phyloP scores from a whole-genome alignment of 1,140 invertebrate genomes.

The Cyphomyrmex costatus region DNA sequence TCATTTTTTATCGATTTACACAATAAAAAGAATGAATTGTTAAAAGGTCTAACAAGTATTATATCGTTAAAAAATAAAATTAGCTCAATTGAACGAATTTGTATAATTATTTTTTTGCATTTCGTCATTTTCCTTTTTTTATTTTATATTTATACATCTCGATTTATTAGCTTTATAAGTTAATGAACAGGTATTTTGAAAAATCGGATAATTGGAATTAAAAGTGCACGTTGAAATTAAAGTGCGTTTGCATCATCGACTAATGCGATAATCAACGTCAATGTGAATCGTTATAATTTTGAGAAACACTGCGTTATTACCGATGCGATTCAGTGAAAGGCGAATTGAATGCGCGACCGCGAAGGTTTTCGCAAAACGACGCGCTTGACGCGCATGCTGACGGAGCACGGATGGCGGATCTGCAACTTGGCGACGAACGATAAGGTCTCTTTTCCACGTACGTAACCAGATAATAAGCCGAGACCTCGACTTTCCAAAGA shows the following conservation, averaged over 20 bases:
- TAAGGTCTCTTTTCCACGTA: conserved; percentile 69
- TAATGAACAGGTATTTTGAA: background rate
- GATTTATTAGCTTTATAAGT: background rate
- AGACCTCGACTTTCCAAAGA: conserved; percentile 76
- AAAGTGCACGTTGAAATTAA: background rate
- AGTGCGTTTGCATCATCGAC: too few species aligned
- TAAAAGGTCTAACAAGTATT: background rate
- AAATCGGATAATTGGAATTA: background rate
- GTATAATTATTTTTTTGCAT: background rate
- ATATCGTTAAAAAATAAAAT: background rate
- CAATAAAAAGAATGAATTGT: background rate
- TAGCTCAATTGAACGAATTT: background rate
- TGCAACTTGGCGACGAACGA: conserved; percentile 50
- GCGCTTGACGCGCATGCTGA: conserved; percentile 33
- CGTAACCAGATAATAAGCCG: conserved; percentile 67
- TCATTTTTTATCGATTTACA: background rate
- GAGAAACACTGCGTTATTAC: conserved; percentile 3
- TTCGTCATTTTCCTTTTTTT: background rate
- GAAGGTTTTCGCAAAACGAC: conserved; percentile 54
- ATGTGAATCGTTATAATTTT: background rate
- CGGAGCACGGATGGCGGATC: conserved; percentile 54
- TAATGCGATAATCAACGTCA: background rate
- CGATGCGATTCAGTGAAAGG: conserved; percentile 41
- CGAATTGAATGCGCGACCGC: conserved; percentile 46
- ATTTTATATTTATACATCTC: too few species aligned